Conservation (phyloP, 1,140 invertebrate genomes). For the Proales similis region DNA sequence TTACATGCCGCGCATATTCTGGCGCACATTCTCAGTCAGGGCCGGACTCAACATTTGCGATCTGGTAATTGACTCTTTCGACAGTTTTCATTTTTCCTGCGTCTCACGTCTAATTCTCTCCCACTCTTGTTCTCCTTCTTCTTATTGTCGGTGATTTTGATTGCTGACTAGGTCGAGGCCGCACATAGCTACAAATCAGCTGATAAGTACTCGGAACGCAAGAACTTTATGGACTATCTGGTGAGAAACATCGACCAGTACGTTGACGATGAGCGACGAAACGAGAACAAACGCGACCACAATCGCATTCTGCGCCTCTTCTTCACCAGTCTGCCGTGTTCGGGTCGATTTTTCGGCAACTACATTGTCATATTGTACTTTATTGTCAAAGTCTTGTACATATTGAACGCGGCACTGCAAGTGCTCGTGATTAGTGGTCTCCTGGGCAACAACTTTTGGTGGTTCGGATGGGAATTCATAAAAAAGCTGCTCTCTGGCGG, state of each 20-base stretch:
- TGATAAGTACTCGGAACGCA: slow-evolving; percentile 27
- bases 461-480: slow-evolving; percentile 33
- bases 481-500: slow-evolving; percentile 5
- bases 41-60: slow-evolving; percentile 38
- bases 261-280: slow-evolving; percentile 31
- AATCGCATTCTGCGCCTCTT: neutral
- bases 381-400: slow-evolving; percentile 54
- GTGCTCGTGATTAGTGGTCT: slow-evolving; percentile 55
- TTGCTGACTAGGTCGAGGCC: slow-evolving; percentile 37
- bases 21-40: slow-evolving; percentile 39
- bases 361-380: slow-evolving; percentile 55
- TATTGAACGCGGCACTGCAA: slow-evolving; percentile 55
- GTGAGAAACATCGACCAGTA: slow-evolving; percentile 37
- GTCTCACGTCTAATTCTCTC: no score
- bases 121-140: neutral
- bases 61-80: no score
- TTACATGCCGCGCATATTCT: slow-evolving; percentile 40
- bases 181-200: slow-evolving; percentile 35
- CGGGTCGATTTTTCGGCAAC: slow-evolving; percentile 54
- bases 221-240: slow-evolving; percentile 35
- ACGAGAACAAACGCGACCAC: slow-evolving; percentile 8
- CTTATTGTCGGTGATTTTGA: no score
- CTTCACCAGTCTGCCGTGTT: slow-evolving; percentile 39
- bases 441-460: slow-evolving; percentile 51
- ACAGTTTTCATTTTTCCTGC: no score